These are phyloP conservation scores for Drosophila meridiana DNA, from an alignment of 2,888 invertebrate genomes.

Conservation along the genomic window DNA sequence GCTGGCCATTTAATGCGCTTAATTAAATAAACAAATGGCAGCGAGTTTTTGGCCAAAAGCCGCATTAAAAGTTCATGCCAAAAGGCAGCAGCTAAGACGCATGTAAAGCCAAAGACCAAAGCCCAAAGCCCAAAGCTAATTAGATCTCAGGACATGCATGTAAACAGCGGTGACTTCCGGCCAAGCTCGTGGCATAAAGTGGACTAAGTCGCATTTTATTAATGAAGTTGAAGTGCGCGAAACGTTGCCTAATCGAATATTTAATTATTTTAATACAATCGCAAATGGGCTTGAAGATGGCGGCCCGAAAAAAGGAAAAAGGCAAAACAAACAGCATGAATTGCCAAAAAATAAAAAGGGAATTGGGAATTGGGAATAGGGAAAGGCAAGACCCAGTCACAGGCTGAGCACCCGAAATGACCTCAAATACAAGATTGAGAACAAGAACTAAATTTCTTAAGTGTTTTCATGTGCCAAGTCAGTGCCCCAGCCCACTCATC, in stretches of 20 bases:
- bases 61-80: slow-evolving; percentile 55
- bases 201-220: slow-evolving; percentile 23
- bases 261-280: slow-evolving; percentile 69
- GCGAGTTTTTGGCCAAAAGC: slow-evolving; percentile 45
- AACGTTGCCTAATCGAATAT: slow-evolving; percentile 68
- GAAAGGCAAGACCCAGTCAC: slow-evolving; percentile 18
- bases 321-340: slow-evolving; percentile 33
- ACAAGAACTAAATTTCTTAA: slow-evolving; percentile 77
- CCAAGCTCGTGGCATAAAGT: not conserved
- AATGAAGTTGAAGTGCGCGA: slow-evolving; percentile 42
- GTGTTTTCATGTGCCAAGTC: slow-evolving; percentile 73
- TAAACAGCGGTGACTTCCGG: not conserved
- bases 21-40: slow-evolving; percentile 79
- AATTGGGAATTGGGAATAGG: not conserved
- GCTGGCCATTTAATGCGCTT: slow-evolving; percentile 71
- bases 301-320: slow-evolving; percentile 16
- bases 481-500: not conserved
- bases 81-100: slow-evolving; percentile 30
- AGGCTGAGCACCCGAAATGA: slow-evolving; percentile 36
- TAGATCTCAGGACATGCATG: slow-evolving; percentile 18
- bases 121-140: slow-evolving; percentile 31
- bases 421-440: slow-evolving; percentile 79
- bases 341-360: not conserved
- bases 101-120: slow-evolving; percentile 11
- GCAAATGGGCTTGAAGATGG: slow-evolving; percentile 65